A percentile compares a stretch with the other conserved stretches of the same genome.
phyloP scores from a whole-genome alignment of 2,113 vertebrate genomes.

The Pygoscelis antarcticus region DNA sequence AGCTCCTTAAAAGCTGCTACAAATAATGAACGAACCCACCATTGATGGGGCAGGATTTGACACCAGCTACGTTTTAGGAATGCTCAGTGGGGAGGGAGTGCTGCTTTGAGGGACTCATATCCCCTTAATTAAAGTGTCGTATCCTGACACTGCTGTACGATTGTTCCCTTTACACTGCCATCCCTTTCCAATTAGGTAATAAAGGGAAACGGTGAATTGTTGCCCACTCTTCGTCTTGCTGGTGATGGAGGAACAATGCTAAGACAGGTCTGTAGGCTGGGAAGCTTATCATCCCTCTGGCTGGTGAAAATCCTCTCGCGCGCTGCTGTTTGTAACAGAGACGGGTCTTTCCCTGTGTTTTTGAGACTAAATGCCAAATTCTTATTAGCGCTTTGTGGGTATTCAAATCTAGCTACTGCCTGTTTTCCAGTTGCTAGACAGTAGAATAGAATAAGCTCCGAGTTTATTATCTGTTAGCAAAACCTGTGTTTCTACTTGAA shows the following conservation, averaged over 20 bases:
- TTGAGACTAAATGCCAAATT: not conserved
- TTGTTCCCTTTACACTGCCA: not conserved
- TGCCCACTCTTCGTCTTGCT: not conserved
- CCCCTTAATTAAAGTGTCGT: not conserved
- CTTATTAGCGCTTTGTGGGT: not conserved
- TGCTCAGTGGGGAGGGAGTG: not conserved
- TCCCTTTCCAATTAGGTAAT: not conserved
- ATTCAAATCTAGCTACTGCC: not conserved
- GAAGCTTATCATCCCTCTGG: not conserved
- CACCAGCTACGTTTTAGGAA: not conserved
- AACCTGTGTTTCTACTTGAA: not conserved
- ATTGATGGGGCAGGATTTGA: not conserved
- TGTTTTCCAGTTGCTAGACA: not conserved
- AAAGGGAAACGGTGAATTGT: not conserved
- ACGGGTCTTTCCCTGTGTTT: not conserved
- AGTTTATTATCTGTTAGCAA: not conserved
- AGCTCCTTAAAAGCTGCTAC: not conserved
- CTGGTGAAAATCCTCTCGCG: not conserved
- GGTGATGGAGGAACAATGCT: not conserved
- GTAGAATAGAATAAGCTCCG: not conserved
- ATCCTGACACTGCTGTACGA: not conserved
- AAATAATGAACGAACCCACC: not conserved
- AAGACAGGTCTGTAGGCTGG: not conserved
- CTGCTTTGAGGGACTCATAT: not conserved
- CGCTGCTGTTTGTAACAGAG: not conserved